These are phyloP conservation scores for Julus scanicus DNA, from an alignment of 2,888 invertebrate genomes.

Conservation along the genomic window DNA sequence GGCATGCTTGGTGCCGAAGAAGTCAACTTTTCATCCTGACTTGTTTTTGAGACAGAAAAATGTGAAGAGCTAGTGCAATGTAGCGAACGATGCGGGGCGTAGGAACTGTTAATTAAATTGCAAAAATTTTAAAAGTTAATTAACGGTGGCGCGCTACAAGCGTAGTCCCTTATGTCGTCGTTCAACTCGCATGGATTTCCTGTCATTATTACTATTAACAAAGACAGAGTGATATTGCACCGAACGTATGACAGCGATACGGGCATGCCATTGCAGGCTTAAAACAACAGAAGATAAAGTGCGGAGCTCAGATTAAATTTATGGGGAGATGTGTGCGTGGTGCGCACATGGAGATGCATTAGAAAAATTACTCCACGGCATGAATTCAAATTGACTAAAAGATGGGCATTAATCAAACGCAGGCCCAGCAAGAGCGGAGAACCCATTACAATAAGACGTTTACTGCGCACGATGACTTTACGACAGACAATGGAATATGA, in stretches of 20 bases:
- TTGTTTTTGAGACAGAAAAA: neutral
- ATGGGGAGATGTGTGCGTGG: neutral
- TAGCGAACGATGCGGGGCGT: neutral
- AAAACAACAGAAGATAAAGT: conserved; percentile 1
- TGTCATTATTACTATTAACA: conserved; percentile 1
- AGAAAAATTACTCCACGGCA: neutral
- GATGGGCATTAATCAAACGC: neutral
- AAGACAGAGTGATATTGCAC: neutral
- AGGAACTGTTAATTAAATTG: neutral
- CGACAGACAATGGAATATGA: too few species aligned
- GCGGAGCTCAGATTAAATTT: neutral
- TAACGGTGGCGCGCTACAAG: neutral
- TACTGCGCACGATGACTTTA: neutral
- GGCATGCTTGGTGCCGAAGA: neutral
- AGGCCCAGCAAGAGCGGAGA: neutral
- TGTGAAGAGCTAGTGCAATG: neutral
- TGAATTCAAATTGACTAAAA: conserved; percentile 1
- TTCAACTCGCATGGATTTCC: conserved; percentile 1
- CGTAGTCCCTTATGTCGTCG: neutral
- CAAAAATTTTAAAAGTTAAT: conserved; percentile 1
- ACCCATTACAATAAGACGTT: neutral
- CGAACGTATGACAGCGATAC: neutral
- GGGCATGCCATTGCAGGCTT: neutral
- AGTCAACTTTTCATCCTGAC: neutral
- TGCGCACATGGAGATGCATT: neutral